Base-by-base conservation (phyloP, 2,888 invertebrate genomes). In the Aproaerema taeniolella region DNA sequence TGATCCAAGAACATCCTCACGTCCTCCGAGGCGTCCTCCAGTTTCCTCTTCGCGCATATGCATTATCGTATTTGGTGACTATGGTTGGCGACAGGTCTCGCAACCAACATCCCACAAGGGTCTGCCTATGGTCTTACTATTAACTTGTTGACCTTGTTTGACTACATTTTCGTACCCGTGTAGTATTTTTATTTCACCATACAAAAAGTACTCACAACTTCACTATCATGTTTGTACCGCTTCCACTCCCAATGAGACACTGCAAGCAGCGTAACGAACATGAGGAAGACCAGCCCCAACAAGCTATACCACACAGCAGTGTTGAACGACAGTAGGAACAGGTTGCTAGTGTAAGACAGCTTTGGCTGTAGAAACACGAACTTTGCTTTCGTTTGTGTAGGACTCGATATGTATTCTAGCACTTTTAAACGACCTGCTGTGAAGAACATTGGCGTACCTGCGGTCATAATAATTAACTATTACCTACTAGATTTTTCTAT, bases 351-450 rank as follows among this genome's bases (percentile, higher is more conserved):
- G 46, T 91, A 91, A 0, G 93, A 91, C 5, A 93, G 62, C 57
- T 92, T 90, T 1, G 93, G 93, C 60, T 91, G 90, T 34, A 90
- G 89, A 61, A 93, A 93, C 11, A 93, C 88, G 59, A 93, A 92
- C 53, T 90, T 89, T 0, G 91, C 92, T 50, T 88, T 76, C 0
- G 91, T 91, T 1, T 90, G 89, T 0, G 91, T 90, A 8, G 91
- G 90, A 70, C 92, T 89, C 24, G 91, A 88, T 33, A 92, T 88
- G 57, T 91, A 93, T 50, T 92, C 90, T 4, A 92, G 88, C 13
- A 90, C 77, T 0, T 87, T 76, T 32, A 91, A 71, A 2, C 92
- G 83, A 56, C 92, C 90, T 1, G 76, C 58, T 0, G 90, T 90
- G 39, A 92, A 78, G 55, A 92, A 91, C 69, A 91, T 80, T 2